Base-by-base conservation (phyloP, 2,797 vertebrate genomes). In the Zenarchopterus dispar region DNA sequence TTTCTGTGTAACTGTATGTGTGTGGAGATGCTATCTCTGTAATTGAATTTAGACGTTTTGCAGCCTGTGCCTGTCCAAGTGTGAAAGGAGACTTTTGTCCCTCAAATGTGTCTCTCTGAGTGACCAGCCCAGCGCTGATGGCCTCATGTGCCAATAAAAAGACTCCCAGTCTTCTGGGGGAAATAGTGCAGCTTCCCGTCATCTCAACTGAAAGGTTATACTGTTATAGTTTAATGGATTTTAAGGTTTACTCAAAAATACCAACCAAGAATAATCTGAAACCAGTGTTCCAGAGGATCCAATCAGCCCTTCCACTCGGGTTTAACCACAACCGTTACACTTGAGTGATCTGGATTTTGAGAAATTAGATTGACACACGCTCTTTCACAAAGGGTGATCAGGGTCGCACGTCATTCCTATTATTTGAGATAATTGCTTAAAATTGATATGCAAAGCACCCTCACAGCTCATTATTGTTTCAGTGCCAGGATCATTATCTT, bases 11-110 rank as follows among this genome's bases (percentile, higher is more conserved):
- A 43, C 58, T 65, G 55, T 67, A 55, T 89, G 87, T 65, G 61
- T 86, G 88, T 86, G 78, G 53, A 48, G 90, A 93, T 93, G 84
- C 69, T 93, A 91, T 93, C 91, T 68, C 67, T 10, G 75, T 91
- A 93, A 93, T 93, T 89, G 87, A 91, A 89, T 92, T 91, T 82
- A 41, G 82, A 75, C 68, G 83, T 84, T 84, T 73, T 70, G 52
- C 33, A 33, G 75, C 81, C 77, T 4, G 33, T 70, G 78, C 81
- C 70, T 76, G 73, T 86, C 78, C 70, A 66, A 78, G 81, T 85
- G 86, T 90, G 85, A 90, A 88, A 83, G 73, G 79, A 80, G 77
- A 86, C 79, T 84, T 86, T 82, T 88, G 81, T 88, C 71, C 80
- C 51, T 46, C n/a, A 81, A 83, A 86, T 63, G 75, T 61, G 65